Percentiles rank a stretch among this genome's conserved stretches.
phyloP scores from a whole-genome alignment of 2,888 invertebrate genomes.

The Anoplius nigerrimus region DNA sequence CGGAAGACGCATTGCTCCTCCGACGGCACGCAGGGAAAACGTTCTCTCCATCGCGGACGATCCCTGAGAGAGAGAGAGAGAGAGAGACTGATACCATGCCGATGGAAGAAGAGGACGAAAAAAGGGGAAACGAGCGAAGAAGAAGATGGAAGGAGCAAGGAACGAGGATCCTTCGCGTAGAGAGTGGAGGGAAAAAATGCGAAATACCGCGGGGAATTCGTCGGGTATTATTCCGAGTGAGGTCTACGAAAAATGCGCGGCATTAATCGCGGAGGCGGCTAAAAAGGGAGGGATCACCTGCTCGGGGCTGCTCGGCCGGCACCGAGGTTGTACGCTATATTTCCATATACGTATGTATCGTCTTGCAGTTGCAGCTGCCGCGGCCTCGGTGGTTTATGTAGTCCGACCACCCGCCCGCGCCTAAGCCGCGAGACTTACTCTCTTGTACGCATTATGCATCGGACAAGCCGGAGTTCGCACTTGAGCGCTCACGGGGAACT shows the following conservation, averaged over 20 bases:
- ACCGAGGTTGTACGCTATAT: constrained; percentile 22
- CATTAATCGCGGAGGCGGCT: constrained; percentile 33
- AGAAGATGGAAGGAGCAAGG: neutral
- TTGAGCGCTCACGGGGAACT: too few species aligned
- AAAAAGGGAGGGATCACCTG: constrained; percentile 40
- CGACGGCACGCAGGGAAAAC: constrained; percentile 33
- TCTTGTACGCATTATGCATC: too few species aligned
- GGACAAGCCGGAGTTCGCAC: too few species aligned
- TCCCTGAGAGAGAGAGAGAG: too few species aligned
- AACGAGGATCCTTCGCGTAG: neutral
- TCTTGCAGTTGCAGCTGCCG: constrained; percentile 34
- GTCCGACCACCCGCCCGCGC: constrained; percentile 17
- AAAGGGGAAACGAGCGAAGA: neutral
- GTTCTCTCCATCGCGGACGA: constrained; percentile 7
- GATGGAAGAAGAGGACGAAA: neutral
- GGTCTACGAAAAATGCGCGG: constrained; percentile 30
- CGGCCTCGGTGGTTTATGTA: constrained; percentile 25
- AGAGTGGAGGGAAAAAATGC: constrained; percentile 33
- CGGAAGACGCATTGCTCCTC: constrained; percentile 42
- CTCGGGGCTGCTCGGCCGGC: constrained; percentile 29
- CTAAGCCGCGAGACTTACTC: too few species aligned
- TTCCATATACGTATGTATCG: constrained; percentile 39
- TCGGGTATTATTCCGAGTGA: constrained; percentile 40
- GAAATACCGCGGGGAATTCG: constrained; percentile 42
- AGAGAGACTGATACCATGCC: too few species aligned